phyloP scores from a whole-genome alignment of 2,113 vertebrate species.

The Uropsilus gracilis region DNA sequence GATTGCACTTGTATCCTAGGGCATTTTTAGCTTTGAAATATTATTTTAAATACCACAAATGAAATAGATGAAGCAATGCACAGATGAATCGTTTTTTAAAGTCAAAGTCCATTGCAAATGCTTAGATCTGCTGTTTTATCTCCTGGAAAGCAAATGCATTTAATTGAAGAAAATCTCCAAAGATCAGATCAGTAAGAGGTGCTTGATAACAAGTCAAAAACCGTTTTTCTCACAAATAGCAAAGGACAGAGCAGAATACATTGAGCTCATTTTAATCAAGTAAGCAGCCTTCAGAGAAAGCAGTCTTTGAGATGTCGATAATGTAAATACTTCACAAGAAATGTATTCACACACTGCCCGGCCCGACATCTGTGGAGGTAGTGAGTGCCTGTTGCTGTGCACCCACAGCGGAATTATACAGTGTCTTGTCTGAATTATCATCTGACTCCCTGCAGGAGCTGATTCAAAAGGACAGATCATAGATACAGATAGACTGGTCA shows the following conservation, averaged over 20 bases:
- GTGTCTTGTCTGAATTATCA: background rate
- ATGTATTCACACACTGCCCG: background rate
- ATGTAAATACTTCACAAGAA: constrained; percentile 53
- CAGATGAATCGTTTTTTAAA: constrained; percentile 51
- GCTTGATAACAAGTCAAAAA: constrained; percentile 61
- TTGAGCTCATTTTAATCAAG: constrained; percentile 63
- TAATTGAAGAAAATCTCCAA: constrained; percentile 70
- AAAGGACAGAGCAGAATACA: constrained; percentile 54
- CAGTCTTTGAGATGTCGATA: constrained; percentile 43
- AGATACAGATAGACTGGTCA: background rate
- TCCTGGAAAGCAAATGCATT: constrained; percentile 63
- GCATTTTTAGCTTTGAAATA: constrained; percentile 58
- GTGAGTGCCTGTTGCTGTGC: background rate
- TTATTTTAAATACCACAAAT: constrained; percentile 71
- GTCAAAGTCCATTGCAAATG: constrained; percentile 48
- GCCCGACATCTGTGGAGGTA: background rate
- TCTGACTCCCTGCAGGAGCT: background rate
- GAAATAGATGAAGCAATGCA: constrained; percentile 53
- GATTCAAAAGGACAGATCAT: constrained; percentile 27
- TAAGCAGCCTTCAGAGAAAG: constrained; percentile 25
- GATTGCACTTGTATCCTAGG: constrained; percentile 35
- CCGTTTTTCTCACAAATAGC: constrained; percentile 52
- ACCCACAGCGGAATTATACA: constrained; percentile 18
- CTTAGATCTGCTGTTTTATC: constrained; percentile 63
- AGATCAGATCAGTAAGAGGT: constrained; percentile 51